These are phyloP conservation scores for Mormyrops attenuatus DNA, from an alignment of 2,797 vertebrate species.

Conservation along the genomic window DNA sequence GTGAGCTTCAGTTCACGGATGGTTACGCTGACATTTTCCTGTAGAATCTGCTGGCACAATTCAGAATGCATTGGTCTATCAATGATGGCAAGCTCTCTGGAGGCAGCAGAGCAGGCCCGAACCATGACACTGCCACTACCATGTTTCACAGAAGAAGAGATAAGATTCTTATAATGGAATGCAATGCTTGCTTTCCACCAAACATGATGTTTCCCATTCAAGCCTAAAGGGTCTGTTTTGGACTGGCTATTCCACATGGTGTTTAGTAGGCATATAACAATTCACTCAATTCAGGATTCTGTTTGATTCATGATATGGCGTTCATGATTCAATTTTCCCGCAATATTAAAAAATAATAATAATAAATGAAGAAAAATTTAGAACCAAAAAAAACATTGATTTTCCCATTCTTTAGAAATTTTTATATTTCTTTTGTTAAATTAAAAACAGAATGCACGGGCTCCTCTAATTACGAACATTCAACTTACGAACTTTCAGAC, in stretches of 20 bases:
- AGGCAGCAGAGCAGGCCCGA: not conserved
- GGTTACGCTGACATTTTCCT: not conserved
- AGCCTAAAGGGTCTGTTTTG: not conserved
- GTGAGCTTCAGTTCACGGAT: not conserved
- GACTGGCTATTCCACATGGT: not conserved
- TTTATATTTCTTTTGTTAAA: not conserved
- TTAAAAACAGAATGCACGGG: not conserved
- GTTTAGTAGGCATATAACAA: not conserved
- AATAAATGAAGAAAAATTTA: not conserved
- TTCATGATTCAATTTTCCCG: not conserved
- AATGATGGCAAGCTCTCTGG: not conserved
- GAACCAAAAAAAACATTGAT: not conserved
- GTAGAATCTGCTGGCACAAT: not conserved
- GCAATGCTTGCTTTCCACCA: not conserved
- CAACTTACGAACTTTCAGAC: too few relatives aligned
- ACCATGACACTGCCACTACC: not conserved
- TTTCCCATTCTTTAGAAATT: not conserved
- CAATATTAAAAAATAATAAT: not conserved
- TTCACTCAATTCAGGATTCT: not conserved
- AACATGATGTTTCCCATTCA: not conserved
- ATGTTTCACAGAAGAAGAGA: not conserved
- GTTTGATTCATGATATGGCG: not conserved
- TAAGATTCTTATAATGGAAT: not conserved
- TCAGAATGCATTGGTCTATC: not conserved
- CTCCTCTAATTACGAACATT: too few relatives aligned